phyloP scores from a whole-genome alignment of 2,113 vertebrate genomes.

The Hyaena hyaena region DNA sequence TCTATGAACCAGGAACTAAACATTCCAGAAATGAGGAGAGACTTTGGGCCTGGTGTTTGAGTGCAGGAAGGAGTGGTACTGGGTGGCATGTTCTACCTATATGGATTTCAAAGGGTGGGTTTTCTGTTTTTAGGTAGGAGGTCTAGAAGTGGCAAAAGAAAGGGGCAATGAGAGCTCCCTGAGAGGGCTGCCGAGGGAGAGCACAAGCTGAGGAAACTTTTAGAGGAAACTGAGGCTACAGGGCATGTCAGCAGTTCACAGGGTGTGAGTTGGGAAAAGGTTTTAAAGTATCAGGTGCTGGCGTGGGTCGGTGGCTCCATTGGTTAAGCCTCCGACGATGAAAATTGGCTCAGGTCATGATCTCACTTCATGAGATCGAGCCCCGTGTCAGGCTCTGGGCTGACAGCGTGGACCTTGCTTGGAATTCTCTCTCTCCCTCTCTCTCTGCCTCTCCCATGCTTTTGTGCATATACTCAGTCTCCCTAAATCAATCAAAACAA shows the following conservation, averaged over 20 bases:
- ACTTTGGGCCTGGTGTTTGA: background rate
- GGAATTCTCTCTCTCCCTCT: too few species aligned
- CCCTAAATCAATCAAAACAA: too few species aligned
- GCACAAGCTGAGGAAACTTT: background rate
- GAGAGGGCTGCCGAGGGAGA: background rate
- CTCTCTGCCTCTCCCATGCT: too few species aligned
- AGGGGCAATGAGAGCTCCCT: rapidly evolving
- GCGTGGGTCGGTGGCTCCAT: too few species aligned
- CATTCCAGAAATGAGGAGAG: background rate
- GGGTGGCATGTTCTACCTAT: background rate
- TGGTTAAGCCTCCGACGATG: too few species aligned
- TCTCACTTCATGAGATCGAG: too few species aligned
- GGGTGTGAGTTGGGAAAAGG: background rate
- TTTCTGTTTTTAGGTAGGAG: background rate
- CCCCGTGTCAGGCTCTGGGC: too few species aligned
- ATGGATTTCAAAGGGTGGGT: background rate
- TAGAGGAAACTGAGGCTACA: background rate
- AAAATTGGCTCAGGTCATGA: too few species aligned
- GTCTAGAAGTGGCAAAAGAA: background rate
- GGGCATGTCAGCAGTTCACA: background rate
- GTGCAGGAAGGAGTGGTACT: background rate
- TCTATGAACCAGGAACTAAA: background rate
- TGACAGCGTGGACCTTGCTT: too few species aligned
- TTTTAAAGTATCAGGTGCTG: background rate
- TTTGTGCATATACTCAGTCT: too few species aligned